Conservation (phyloP, 2,797 vertebrate species). For the Argyrosomus regius region DNA sequence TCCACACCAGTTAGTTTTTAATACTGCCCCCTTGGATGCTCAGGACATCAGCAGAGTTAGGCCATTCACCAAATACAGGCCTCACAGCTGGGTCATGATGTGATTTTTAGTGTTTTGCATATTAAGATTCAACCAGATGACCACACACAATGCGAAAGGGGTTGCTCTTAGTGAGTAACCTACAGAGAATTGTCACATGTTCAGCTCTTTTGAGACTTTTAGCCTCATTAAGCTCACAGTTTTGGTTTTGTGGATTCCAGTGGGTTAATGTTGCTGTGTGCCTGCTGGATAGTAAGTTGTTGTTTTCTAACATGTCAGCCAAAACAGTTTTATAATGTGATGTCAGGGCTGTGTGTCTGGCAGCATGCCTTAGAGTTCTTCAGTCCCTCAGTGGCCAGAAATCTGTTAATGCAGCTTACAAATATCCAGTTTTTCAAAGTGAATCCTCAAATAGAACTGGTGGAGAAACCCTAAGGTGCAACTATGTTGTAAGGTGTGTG, state of each 20-base stretch:
- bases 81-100: neutral
- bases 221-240: slow-evolving; percentile 24
- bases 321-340: slow-evolving; percentile 19
- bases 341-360: slow-evolving; percentile 10
- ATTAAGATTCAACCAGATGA: neutral
- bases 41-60: neutral
- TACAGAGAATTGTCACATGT: neutral
- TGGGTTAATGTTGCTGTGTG: neutral
- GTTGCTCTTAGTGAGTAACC: neutral
- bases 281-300: slow-evolving; percentile 2
- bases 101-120: slow-evolving; percentile 3
- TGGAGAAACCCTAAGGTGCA: neutral
- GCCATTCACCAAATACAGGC: neutral
- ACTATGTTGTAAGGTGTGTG: neutral
- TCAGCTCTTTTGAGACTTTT: neutral
- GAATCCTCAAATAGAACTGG: slow-evolving; percentile 2
- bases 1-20: slow-evolving; percentile 16
- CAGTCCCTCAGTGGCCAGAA: neutral
- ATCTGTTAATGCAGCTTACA: neutral
- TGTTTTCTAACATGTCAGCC: slow-evolving; percentile 25
- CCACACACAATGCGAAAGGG: neutral
- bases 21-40: slow-evolving; percentile 2
- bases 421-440: neutral
- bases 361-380: neutral
- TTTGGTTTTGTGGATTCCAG: slow-evolving; percentile 27